Percentiles rank a stretch among this genome's conserved stretches.
Conservation (phyloP, 2,888 invertebrate species). For the Marronus borbonicus region DNA sequence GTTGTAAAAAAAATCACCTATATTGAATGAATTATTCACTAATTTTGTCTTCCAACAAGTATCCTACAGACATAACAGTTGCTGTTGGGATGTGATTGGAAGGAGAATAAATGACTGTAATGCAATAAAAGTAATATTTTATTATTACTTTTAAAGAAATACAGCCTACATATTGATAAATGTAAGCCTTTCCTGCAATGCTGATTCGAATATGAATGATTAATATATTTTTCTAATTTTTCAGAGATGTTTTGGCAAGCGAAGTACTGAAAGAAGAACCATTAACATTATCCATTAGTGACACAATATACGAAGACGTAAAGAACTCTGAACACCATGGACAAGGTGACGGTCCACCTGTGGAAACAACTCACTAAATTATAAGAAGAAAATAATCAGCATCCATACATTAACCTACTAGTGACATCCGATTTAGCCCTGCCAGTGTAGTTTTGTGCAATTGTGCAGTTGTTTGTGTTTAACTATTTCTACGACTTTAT, state of each 20-base stretch:
- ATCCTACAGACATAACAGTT: conserved; percentile 20
- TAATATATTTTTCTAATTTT: conserved; percentile 48
- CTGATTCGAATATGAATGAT: neutral
- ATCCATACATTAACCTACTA: conserved; percentile 3
- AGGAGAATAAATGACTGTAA: conserved; percentile 35
- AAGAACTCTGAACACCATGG: conserved; percentile 66
- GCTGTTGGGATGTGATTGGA: conserved; percentile 42
- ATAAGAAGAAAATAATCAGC: neutral
- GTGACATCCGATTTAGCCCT: conserved; percentile 30
- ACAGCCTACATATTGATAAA: conserved; percentile 17
- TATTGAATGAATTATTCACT: no score
- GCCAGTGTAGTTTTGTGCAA: conserved; percentile 53
- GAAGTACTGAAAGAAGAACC: conserved; percentile 63
- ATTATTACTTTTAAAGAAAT: conserved; percentile 37
- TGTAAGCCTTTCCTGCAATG: neutral
- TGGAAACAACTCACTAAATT: conserved; percentile 54
- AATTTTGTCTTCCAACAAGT: conserved; percentile 36
- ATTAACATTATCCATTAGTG: conserved; percentile 49
- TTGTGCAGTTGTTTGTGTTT: conserved; percentile 53
- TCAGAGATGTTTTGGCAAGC: conserved; percentile 67
- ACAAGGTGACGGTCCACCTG: conserved; percentile 68
- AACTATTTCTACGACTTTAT: conserved; percentile 52
- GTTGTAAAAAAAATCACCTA: no score
- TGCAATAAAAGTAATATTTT: conserved; percentile 30
- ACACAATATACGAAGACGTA: conserved; percentile 63